These are phyloP conservation scores for Dicranocentrus wangi DNA, from an alignment of 2,888 invertebrate genomes.

Conservation along the genomic window DNA sequence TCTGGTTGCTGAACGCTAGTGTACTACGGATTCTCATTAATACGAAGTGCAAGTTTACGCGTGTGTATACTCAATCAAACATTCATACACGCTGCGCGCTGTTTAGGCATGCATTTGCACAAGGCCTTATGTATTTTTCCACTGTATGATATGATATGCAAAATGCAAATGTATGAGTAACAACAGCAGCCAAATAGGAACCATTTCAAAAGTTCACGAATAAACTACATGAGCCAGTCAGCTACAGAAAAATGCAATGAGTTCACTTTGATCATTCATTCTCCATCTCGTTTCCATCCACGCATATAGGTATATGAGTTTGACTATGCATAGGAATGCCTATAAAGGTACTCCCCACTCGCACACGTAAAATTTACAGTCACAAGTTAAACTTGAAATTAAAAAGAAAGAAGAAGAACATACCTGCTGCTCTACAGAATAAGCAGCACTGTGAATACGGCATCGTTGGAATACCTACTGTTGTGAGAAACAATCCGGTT, in stretches of 20 bases:
- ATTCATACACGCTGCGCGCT: too few species aligned
- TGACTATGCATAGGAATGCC: too few species aligned
- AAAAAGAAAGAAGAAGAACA: too few species aligned
- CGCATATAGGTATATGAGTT: too few species aligned
- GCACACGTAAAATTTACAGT: too few species aligned
- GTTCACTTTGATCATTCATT: conserved; percentile 27
- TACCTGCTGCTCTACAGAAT: conserved; percentile 2
- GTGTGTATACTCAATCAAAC: too few species aligned
- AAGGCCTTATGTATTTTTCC: too few species aligned
- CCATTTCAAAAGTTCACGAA: conserved; percentile 21
- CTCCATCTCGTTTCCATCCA: conserved; percentile 20
- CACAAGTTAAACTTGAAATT: conserved; percentile 20
- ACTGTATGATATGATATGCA: too few species aligned
- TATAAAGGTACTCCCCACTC: too few species aligned
- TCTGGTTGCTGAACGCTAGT: too few species aligned
- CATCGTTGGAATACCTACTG: conserved; percentile 28
- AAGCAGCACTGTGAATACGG: background rate
- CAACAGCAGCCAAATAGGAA: background rate
- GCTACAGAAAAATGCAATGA: conserved; percentile 25
- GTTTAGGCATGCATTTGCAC: too few species aligned
- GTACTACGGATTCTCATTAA: too few species aligned
- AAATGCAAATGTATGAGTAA: background rate
- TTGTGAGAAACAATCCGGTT: conserved; percentile 68
- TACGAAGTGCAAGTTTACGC: conserved; percentile 4
- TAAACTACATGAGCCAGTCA: conserved; percentile 4